phyloP scores from a whole-genome alignment of 2,888 invertebrate genomes.

The Harpagoxenus sublaevis region DNA sequence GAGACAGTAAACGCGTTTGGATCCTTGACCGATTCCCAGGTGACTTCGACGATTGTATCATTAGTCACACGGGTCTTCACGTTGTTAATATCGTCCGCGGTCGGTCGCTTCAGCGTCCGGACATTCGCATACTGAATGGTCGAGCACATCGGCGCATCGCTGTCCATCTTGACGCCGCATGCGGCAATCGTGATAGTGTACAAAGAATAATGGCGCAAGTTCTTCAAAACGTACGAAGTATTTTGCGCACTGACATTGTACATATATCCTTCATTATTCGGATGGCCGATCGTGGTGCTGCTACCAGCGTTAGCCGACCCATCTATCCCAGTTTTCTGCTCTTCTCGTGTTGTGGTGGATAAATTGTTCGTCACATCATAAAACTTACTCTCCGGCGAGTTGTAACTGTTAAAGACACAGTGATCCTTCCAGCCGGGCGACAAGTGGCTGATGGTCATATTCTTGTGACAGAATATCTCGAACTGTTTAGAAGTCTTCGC shows the following conservation, averaged over 20 bases:
- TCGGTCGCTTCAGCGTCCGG: constrained; percentile 86
- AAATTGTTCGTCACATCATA: constrained; percentile 58
- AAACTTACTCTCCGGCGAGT: constrained; percentile 62
- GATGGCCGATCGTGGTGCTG: constrained; percentile 1
- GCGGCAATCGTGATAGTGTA: constrained; percentile 89
- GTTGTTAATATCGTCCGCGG: constrained; percentile 85
- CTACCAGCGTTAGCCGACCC: background rate
- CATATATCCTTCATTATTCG: constrained; percentile 57
- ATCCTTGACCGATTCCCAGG: constrained; percentile 89
- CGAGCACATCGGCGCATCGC: constrained; percentile 79
- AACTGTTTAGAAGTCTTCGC: constrained; percentile 70
- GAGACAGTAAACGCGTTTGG: constrained; percentile 90
- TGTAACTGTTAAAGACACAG: constrained; percentile 75
- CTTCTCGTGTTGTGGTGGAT: constrained; percentile 39
- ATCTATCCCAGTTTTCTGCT: background rate
- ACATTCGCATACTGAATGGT: constrained; percentile 76
- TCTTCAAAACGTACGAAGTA: constrained; percentile 77
- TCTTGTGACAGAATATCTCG: constrained; percentile 78
- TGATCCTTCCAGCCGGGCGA: constrained; percentile 76
- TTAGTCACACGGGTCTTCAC: constrained; percentile 74
- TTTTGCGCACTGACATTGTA: constrained; percentile 75
- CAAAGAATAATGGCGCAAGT: constrained; percentile 88
- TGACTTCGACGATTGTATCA: constrained; percentile 83
- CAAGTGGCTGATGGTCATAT: constrained; percentile 73
- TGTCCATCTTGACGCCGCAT: constrained; percentile 86